Evolutionary conservation across 2,888 invertebrate species (phyloP), one percentile per base, ranked within the genome.

Genomic region (Temnothorax unifasciatus): DNA sequence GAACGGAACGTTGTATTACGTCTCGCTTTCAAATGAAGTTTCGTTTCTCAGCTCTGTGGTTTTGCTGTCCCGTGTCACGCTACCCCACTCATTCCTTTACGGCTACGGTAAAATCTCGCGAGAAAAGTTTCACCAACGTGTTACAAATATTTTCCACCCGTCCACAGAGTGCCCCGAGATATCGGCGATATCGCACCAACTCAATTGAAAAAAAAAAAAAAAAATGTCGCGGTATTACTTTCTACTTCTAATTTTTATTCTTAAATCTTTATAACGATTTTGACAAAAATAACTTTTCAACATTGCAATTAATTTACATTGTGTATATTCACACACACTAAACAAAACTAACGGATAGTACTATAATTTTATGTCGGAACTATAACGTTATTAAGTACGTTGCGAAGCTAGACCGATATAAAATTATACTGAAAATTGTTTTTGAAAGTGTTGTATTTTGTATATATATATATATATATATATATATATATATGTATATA

Each of bases 111-210:
- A 77, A 82, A 64, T 74, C 77, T 73, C 29, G 50, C 25, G 63
- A 47, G 52, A 79, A 83, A 89, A 82, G 57, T 86, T 88, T 85
- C 15, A 74, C 52, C 77, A 66, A 38, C 34, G 74, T 47, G 75
- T 69, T 50, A 59, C 47, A 76, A 79, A 81, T 87, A 87, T 82
- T 87, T 85, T 85, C 57, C 79, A 1, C 15, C 15, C 18, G 13
- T 71, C 59, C n/a, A 50, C 11, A 47, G 18, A 15, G 41, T 59
- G 71, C 6, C 29, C 2, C 25, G 47, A 0, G 25, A 59, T 29
- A 29, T 29, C 3, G 29, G 29, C 2, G 13, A 79, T 34, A 29
- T 25, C 29, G 11, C 5, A 21, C 3, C 3, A 29, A 2, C 4
- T 47, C 25, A 21, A 25, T 50, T 44, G 15, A 38, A 71, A 71